Percentiles rank a stretch among this genome's conserved stretches.
phyloP scores from a whole-genome alignment of 2,888 invertebrate species.

The Acronicta aceris region DNA sequence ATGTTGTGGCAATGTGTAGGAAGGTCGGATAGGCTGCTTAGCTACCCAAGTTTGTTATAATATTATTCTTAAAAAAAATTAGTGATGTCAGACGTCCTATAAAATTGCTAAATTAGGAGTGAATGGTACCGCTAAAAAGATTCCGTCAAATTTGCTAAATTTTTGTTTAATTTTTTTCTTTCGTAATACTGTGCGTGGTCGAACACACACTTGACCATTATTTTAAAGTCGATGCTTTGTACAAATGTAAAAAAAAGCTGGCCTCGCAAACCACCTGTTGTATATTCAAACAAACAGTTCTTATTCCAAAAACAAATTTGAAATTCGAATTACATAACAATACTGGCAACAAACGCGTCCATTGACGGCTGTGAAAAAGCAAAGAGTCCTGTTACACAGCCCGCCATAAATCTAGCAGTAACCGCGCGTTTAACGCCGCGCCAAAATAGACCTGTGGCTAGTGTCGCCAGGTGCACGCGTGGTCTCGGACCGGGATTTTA shows the following conservation, averaged over 20 bases:
- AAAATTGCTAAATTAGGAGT: background rate
- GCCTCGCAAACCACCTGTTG: conserved; percentile 41
- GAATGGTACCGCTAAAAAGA: background rate
- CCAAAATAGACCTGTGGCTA: conserved; percentile 51
- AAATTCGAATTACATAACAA: conserved; percentile 45
- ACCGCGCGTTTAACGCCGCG: conserved; percentile 60
- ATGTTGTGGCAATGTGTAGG: conserved; percentile 22
- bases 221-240: background rate
- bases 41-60: background rate
- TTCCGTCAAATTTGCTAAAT: too few species aligned
- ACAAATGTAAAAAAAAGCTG: background rate
- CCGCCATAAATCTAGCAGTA: conserved; percentile 71
- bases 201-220: too few species aligned
- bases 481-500: conserved; percentile 22
- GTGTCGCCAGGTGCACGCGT: conserved; percentile 37
- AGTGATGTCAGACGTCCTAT: background rate
- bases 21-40: conserved; percentile 19
- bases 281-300: conserved; percentile 20
- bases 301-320: conserved; percentile 41
- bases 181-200: too few species aligned
- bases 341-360: conserved; percentile 53
- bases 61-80: too few species aligned
- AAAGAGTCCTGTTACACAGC: conserved; percentile 68
- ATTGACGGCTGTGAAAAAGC: conserved; percentile 63
- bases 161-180: too few species aligned